These are phyloP conservation scores for Harlomillsia oculata DNA, from an alignment of 1,140 invertebrate species.

Conservation along the genomic window DNA sequence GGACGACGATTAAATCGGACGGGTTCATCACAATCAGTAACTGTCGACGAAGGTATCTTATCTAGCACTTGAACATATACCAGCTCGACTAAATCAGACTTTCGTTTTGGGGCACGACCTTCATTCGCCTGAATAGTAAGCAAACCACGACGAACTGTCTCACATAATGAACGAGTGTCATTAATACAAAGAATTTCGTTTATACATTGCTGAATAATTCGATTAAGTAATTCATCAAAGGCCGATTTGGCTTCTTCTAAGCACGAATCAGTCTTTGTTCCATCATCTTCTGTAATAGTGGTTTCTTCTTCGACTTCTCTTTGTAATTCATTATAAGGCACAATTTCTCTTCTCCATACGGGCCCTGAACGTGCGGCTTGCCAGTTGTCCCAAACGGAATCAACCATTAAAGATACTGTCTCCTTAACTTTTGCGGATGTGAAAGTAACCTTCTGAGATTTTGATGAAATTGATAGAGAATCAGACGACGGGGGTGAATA, in stretches of 20 bases:
- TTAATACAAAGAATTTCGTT: slow-evolving; percentile 10
- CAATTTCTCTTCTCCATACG: not conserved
- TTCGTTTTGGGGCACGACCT: slow-evolving; percentile 8
- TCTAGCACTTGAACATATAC: not conserved
- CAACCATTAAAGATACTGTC: not conserved
- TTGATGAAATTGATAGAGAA: not conserved
- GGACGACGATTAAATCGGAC: slow-evolving; percentile 1
- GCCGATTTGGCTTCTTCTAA: not conserved
- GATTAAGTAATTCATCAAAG: slow-evolving; percentile 8
- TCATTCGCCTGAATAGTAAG: slow-evolving; percentile 15
- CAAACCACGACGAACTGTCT: slow-evolving; percentile 16
- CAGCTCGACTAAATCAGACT: not conserved
- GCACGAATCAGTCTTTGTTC: not conserved
- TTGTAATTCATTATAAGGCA: not conserved
- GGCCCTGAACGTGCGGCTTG: not conserved
- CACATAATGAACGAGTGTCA: not conserved
- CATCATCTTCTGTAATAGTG: too few species aligned
- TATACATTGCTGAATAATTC: slow-evolving; percentile 15
- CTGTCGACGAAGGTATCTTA: not conserved
- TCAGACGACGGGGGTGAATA: slow-evolving; percentile 22
- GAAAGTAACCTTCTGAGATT: not conserved
- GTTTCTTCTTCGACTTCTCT: not conserved
- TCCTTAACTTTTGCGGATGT: not conserved
- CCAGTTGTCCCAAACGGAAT: slow-evolving; percentile 9
- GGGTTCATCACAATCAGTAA: not conserved